Percentiles rank a stretch among this genome's conserved stretches.
Conservation (phyloP, 2,797 vertebrate species). For the Tympanoctomys barrerae region DNA sequence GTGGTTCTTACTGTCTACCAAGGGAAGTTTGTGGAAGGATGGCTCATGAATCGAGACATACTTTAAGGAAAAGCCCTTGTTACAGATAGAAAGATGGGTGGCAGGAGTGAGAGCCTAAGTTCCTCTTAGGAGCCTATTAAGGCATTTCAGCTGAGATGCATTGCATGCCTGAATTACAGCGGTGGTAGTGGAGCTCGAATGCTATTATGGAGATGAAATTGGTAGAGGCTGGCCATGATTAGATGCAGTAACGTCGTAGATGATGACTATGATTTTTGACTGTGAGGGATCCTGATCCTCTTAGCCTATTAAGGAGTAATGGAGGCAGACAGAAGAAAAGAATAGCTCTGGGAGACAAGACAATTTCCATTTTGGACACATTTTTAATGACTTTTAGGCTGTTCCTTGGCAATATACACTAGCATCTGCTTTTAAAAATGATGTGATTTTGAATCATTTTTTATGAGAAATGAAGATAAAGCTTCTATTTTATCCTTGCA, state of each 20-base stretch:
- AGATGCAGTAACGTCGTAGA: neutral
- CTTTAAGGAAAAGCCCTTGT: neutral
- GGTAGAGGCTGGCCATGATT: neutral
- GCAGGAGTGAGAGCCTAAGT: neutral
- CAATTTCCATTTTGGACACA: neutral
- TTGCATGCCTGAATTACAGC: neutral
- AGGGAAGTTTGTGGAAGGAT: neutral
- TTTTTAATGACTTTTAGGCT: slow-evolving; percentile 30
- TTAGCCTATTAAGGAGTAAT: slow-evolving; percentile 38
- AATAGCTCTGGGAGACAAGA: neutral
- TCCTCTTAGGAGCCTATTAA: slow-evolving; percentile 34
- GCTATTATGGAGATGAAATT: neutral
- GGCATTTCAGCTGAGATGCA: neutral
- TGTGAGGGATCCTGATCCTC: neutral
- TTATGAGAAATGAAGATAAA: slow-evolving; percentile 26
- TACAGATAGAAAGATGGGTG: neutral
- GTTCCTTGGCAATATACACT: neutral
- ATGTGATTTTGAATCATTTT: slow-evolving; percentile 42
- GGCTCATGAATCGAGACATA: neutral
- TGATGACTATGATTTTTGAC: neutral
- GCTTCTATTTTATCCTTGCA: neutral
- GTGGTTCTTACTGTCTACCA: neutral
- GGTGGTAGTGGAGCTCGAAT: neutral
- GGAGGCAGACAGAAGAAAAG: neutral
- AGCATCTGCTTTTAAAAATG: slow-evolving; percentile 35